Evolutionary conservation across 2,797 vertebrate species (phyloP).

Genomic region (Chaunax sp.): DNA sequence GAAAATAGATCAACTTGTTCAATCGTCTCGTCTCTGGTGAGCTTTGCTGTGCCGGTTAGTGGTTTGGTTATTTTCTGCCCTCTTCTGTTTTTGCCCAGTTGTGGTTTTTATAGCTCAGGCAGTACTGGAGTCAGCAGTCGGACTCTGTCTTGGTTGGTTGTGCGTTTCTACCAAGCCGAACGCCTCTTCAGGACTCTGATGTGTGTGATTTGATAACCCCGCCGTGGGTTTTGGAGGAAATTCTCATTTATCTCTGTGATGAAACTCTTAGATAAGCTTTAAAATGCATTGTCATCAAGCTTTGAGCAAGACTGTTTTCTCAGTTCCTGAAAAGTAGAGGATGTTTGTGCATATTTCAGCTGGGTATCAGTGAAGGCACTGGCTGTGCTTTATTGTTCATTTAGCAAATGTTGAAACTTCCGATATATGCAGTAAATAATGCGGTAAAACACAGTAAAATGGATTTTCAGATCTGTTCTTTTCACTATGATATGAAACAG

Average conservation of each 20-base stretch:
- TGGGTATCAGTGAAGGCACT: no score
- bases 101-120: neutral
- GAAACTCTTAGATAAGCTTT: constrained; percentile 21
- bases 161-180: no score
- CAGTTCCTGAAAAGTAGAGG: constrained; percentile 53
- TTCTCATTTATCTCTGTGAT: neutral
- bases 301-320: constrained; percentile 24
- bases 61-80: neutral
- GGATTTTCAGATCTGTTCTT: no score
- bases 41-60: constrained; percentile 6
- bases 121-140: neutral
- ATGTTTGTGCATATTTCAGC: neutral
- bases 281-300: constrained; percentile 52
- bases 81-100: neutral
- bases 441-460: no score
- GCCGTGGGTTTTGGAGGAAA: constrained; percentile 6
- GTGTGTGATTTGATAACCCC: neutral
- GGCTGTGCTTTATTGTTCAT: neutral
- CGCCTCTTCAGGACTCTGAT: constrained; percentile 2
- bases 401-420: no score
- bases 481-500: no score
- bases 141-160: no score
- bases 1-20: constrained; percentile 19
- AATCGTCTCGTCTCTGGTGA: constrained; percentile 58
- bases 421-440: neutral